These are phyloP conservation scores for Tinea semifulvella DNA, from an alignment of 2,888 invertebrate species.

Conservation along the genomic window DNA sequence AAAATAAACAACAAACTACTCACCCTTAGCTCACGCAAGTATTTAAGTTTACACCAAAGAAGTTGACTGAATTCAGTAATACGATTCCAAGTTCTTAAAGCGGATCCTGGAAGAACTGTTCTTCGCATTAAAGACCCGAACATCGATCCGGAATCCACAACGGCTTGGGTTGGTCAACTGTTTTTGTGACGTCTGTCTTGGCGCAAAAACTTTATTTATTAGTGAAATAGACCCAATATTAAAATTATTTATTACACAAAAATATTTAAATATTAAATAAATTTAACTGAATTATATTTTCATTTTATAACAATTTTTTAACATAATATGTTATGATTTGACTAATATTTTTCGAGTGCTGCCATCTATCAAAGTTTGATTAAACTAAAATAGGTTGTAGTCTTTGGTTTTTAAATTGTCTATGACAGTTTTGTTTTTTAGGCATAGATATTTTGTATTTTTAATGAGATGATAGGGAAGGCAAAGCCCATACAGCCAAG, in stretches of 20 bases:
- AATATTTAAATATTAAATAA: too few species aligned
- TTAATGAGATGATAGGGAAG: too few species aligned
- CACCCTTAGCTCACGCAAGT: constrained; percentile 60
- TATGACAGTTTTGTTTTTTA: too few species aligned
- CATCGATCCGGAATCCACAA: constrained; percentile 70
- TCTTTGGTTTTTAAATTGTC: too few species aligned
- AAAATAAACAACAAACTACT: constrained; percentile 28
- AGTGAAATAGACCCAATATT: neutral
- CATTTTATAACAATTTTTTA: neutral
- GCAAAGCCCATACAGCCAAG: too few species aligned
- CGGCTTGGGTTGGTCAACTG: constrained; percentile 40
- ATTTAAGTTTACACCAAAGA: constrained; percentile 70
- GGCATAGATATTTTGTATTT: too few species aligned
- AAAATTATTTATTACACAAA: neutral
- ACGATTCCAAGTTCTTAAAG: constrained; percentile 75
- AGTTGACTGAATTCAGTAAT: constrained; percentile 67
- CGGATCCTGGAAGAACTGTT: constrained; percentile 74
- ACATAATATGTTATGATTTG: neutral
- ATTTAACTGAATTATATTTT: too few species aligned
- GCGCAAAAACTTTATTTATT: neutral
- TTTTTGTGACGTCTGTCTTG: constrained; percentile 29
- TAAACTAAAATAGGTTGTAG: neutral
- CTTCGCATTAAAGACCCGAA: constrained; percentile 72
- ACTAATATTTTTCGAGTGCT: neutral
- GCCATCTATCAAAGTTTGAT: neutral